These are phyloP conservation scores for Cheilosia pagana DNA, from an alignment of 2,888 invertebrate genomes.

Conservation along the genomic window DNA sequence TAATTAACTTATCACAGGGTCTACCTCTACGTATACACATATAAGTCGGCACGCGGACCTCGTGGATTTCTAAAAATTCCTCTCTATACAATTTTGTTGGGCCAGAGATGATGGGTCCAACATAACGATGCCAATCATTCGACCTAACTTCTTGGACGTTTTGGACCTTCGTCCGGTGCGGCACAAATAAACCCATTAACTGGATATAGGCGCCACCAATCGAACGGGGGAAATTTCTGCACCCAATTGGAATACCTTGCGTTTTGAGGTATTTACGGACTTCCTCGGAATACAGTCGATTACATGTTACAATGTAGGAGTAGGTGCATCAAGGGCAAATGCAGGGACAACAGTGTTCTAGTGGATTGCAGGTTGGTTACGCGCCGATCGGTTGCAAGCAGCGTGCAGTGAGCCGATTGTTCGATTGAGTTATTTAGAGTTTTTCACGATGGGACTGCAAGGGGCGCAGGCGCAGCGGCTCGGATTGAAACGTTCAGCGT, in stretches of 20 bases:
- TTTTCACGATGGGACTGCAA: conserved; percentile 34
- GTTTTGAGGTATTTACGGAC: conserved; percentile 45
- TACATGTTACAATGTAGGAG: conserved; percentile 21
- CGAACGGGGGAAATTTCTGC: conserved; percentile 41
- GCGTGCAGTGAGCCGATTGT: conserved; percentile 16
- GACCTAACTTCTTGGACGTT: conserved; percentile 57
- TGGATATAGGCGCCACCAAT: conserved; percentile 49
- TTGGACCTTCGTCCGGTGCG: conserved; percentile 3
- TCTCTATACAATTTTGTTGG: conserved; percentile 13
- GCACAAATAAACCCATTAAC: conserved; percentile 63
- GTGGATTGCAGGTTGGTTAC: conserved; percentile 11
- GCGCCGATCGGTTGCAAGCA: neutral
- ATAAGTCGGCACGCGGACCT: conserved; percentile 18
- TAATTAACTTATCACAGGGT: conserved; percentile 81
- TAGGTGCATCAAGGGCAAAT: conserved; percentile 1
- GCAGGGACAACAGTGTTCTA: neutral
- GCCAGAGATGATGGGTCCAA: conserved; percentile 2
- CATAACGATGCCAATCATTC: conserved; percentile 63
- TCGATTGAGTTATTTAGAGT: conserved; percentile 67
- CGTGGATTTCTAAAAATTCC: conserved; percentile 43
- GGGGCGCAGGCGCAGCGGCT: conserved; percentile 13
- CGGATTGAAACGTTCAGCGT: conserved; percentile 53
- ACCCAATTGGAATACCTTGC: conserved; percentile 46
- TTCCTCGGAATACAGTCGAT: conserved; percentile 17
- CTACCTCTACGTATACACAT: conserved; percentile 78